Conservation (phyloP, 2,888 invertebrate species). For the Drosophila acutilabella region DNA sequence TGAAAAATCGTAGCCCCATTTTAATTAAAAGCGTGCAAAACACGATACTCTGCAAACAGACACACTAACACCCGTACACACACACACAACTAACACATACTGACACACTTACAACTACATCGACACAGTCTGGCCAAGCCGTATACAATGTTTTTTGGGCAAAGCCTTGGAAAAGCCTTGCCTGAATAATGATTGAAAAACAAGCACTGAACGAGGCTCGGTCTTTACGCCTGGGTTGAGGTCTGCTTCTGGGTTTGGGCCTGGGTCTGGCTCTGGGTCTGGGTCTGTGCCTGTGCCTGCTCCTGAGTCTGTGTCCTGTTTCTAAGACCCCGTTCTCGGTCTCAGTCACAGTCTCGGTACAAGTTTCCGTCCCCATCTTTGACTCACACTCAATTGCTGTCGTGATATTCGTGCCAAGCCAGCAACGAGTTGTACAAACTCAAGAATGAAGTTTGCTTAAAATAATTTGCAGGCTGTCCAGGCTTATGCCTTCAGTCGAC, state of each 20-base stretch:
- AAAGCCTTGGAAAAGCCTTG: constrained; percentile 75
- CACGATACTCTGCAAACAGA: constrained; percentile 70
- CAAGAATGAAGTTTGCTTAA: constrained; percentile 77
- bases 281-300: constrained; percentile 3
- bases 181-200: constrained; percentile 81
- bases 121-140: constrained; percentile 48
- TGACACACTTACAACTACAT: constrained; percentile 3
- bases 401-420: constrained; percentile 31
- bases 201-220: constrained; percentile 65
- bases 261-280: constrained; percentile 8
- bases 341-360: constrained; percentile 1
- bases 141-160: constrained; percentile 71
- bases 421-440: constrained; percentile 76
- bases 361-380: constrained; percentile 7
- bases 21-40: constrained; percentile 81
- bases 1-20: constrained; percentile 80
- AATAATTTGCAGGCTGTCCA: constrained; percentile 79
- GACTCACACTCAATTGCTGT: constrained; percentile 13
- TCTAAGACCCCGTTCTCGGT: constrained; percentile 5
- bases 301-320: neutral
- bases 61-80: constrained; percentile 21
- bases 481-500: constrained; percentile 47
- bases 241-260: constrained; percentile 8
- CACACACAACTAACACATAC: constrained; percentile 13
- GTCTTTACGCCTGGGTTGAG: constrained; percentile 15